Evolutionary conservation across 2,888 invertebrate species (phyloP).

Genomic region (Noctuana brunneofusca): DNA sequence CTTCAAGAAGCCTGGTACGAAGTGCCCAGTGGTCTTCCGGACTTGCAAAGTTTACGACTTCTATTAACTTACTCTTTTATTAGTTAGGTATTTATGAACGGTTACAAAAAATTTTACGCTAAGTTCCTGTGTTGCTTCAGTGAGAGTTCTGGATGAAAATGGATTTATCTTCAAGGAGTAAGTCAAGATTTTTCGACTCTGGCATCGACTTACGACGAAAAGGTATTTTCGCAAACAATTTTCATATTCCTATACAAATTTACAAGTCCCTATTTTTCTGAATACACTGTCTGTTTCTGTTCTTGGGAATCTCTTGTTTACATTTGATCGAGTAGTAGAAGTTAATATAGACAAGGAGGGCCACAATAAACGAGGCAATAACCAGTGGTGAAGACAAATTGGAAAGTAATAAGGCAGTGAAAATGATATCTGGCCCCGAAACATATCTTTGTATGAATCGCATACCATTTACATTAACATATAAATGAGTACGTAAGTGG

Average conservation of each 20-base stretch:
- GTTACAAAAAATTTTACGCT: conserved; percentile 29
- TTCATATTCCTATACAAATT: conserved; percentile 33
- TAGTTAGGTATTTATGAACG: conserved; percentile 30
- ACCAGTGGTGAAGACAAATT: conserved; percentile 79
- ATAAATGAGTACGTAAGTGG: conserved; percentile 82
- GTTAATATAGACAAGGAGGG: conserved; percentile 57
- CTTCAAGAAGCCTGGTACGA: conserved; percentile 50
- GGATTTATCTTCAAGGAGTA: conserved; percentile 79
- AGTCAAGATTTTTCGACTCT: conserved; percentile 83
- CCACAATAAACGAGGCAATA: conserved; percentile 73
- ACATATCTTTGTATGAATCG: conserved; percentile 76
- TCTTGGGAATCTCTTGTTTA: conserved; percentile 11
- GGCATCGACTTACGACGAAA: conserved; percentile 79
- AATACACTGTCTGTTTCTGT: not conserved
- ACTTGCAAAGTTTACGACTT: conserved; percentile 37
- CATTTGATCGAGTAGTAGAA: conserved; percentile 41
- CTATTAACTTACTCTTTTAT: conserved; percentile 26
- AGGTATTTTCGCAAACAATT: conserved; percentile 58
- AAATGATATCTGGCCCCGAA: conserved; percentile 78
- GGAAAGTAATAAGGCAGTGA: conserved; percentile 82
- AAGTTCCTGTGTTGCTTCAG: conserved; percentile 44
- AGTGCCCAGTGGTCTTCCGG: conserved; percentile 66
- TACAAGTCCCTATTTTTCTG: conserved; percentile 11
- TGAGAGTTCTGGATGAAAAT: conserved; percentile 54
- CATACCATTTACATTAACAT: conserved; percentile 76